Percentiles rank a stretch among this genome's conserved stretches.
Conservation (phyloP, 2,797 vertebrate species). For the Danio albolineatus region DNA sequence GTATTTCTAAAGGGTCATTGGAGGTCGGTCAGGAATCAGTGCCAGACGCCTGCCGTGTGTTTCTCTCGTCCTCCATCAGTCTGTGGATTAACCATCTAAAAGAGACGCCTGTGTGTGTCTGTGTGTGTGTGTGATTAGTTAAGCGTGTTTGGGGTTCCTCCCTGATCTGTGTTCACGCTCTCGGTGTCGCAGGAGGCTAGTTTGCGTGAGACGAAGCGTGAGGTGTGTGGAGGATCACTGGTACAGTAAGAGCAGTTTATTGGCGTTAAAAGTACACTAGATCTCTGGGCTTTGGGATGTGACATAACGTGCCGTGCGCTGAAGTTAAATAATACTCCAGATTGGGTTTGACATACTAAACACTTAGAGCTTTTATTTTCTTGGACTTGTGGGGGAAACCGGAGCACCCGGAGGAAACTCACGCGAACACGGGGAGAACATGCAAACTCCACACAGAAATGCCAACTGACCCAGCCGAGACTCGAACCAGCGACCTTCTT, state of each 20-base stretch:
- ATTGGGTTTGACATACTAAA: not conserved
- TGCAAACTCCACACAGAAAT: no score
- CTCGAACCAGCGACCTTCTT: no score
- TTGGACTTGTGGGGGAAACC: no score
- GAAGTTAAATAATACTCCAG: not conserved
- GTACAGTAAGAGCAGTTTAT: conserved; percentile 1
- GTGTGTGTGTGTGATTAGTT: conserved; percentile 67
- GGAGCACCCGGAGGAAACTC: no score
- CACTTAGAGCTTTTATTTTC: not conserved
- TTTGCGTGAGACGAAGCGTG: conserved; percentile 13
- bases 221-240: not conserved
- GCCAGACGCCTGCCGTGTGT: conserved; percentile 29
- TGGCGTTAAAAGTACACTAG: not conserved
- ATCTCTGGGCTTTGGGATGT: not conserved
- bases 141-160: conserved; percentile 65
- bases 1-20: conserved; percentile 1
- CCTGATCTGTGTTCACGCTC: conserved; percentile 18
- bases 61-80: conserved; percentile 48
- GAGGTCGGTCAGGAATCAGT: conserved; percentile 3
- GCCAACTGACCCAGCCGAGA: no score
- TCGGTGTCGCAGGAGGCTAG: conserved; percentile 3
- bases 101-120: conserved; percentile 60
- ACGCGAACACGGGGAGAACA: no score
- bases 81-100: conserved; percentile 64
- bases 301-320: conserved; percentile 29